Evolutionary conservation across 2,113 vertebrate genomes (phyloP).

Genomic region (Patagioenas fasciata): DNA sequence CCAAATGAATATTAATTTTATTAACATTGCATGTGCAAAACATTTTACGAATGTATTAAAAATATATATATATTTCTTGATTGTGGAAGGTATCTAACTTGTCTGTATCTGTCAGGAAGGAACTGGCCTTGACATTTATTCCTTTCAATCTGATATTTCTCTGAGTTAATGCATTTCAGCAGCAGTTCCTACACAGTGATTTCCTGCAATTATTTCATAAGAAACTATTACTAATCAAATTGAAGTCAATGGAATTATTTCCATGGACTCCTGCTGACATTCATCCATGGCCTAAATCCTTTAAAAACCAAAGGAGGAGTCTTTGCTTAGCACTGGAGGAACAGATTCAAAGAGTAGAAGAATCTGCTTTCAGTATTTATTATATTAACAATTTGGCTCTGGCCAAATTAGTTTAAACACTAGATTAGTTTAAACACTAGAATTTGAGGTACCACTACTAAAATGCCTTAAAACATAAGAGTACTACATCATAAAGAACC

Average conservation of each 20-base stretch:
- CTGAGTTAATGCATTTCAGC: neutral
- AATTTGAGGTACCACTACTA: neutral
- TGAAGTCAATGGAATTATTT: slow-evolving; percentile 2
- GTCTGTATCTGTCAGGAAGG: neutral
- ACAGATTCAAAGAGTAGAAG: neutral
- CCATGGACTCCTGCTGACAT: neutral
- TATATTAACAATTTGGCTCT: neutral
- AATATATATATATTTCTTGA: neutral
- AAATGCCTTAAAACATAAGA: neutral
- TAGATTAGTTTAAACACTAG: neutral
- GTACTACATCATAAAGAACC: neutral
- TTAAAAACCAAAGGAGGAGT: neutral
- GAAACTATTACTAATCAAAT: neutral
- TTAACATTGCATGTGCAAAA: neutral
- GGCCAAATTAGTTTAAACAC: neutral
- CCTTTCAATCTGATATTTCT: neutral
- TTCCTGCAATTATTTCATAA: neutral
- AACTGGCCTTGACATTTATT: neutral
- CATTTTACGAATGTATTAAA: neutral
- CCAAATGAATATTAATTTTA: neutral
- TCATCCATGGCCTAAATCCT: neutral
- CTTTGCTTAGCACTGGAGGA: neutral
- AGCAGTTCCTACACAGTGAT: neutral
- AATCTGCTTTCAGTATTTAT: neutral
- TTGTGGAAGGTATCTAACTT: neutral